Base-by-base conservation (phyloP, 1,140 invertebrate genomes). In the Hermatobates lingyangjiaoensis region DNA sequence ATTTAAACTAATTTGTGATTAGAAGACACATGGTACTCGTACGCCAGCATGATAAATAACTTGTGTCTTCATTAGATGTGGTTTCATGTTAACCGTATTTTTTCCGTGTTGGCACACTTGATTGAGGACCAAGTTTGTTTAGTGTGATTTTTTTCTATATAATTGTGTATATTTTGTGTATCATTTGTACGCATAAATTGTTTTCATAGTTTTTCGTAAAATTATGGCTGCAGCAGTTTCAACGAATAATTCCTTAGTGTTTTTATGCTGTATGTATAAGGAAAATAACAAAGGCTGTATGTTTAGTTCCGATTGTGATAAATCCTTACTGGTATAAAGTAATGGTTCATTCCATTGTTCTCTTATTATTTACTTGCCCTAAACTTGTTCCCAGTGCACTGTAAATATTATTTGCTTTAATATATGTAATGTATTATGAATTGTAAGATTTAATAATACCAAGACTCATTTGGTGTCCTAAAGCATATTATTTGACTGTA, bases 401-500 rank as follows among this genome's bases (percentile, higher is more conserved):
- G 47, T 54, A 54, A 54, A 49, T 54, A 48, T 54, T n/a, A 47
- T 55, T 55, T 48, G 52, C 44, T 59, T 59, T 53, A 45, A 53
- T 53, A 48, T 50, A 49, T 59, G 51, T 54, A 45, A 23, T 56
- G 50, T 56, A 53, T n/a, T n/a, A n/a, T 55, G 51, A 50, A 44
- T 44, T 56, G 58, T 58, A 50, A 53, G 45, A 59, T 55, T 45
- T 58, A 52, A 50, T 56, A 51, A 54, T 52, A 50, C 45, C 52
- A 44, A 46, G 52, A 55, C 56, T 51, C 54, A 51, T 52, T 50
- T 47, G 54, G 54, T 52, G 54, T 50, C 53, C 56, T 49, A 52
- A 50, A 51, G 54, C 52, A 55, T 54, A 58, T 56, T 56, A 55
- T 54, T 57, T 59, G 56, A 58, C 50, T 60, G 59, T 59, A 59